Evolutionary conservation across 2,113 vertebrate species (phyloP).

Genomic region (Antechinus flavipes): DNA sequence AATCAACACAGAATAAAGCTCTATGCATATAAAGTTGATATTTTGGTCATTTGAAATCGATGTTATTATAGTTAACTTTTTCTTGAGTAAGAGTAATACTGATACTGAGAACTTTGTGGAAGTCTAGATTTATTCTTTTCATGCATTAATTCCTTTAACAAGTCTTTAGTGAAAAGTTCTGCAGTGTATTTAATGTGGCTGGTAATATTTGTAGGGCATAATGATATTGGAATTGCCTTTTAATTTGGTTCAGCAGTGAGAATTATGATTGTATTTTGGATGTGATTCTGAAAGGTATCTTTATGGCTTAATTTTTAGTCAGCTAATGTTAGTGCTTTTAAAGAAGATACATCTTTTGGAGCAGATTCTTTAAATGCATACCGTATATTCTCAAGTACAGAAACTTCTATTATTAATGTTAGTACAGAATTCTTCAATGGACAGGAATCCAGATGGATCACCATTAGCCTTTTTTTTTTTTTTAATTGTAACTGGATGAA

Average conservation of each 20-base stretch:
- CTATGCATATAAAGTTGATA: conserved; percentile 18
- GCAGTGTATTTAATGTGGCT: conserved; percentile 44
- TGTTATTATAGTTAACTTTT: conserved; percentile 59
- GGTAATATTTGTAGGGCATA: conserved; percentile 69
- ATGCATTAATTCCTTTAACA: conserved; percentile 56
- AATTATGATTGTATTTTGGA: conserved; percentile 80
- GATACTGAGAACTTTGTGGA: conserved; percentile 48
- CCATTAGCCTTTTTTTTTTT: conserved; percentile 76
- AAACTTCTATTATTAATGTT: conserved; percentile 78
- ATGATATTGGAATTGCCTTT: conserved; percentile 76
- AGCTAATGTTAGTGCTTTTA: conserved; percentile 31
- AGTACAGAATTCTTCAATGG: conserved; percentile 74
- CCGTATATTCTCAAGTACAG: conserved; percentile 71
- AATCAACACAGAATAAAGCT: not conserved
- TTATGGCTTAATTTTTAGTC: conserved; percentile 50
- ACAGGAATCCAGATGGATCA: conserved; percentile 78
- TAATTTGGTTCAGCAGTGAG: conserved; percentile 77
- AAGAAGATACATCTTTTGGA: conserved; percentile 39
- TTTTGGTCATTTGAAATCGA: conserved; percentile 61
- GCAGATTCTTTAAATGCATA: conserved; percentile 54
- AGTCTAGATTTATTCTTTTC: conserved; percentile 61
- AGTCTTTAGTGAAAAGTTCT: conserved; percentile 53
- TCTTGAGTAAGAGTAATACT: conserved; percentile 38
- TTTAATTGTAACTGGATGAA: conserved; percentile 70
- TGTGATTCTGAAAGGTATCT: conserved; percentile 70